Percentiles rank a stretch among this genome's conserved stretches.
Evolutionary conservation across 2,888 invertebrate species (phyloP).

Genomic region (Pollenia griseotomentosa): DNA sequence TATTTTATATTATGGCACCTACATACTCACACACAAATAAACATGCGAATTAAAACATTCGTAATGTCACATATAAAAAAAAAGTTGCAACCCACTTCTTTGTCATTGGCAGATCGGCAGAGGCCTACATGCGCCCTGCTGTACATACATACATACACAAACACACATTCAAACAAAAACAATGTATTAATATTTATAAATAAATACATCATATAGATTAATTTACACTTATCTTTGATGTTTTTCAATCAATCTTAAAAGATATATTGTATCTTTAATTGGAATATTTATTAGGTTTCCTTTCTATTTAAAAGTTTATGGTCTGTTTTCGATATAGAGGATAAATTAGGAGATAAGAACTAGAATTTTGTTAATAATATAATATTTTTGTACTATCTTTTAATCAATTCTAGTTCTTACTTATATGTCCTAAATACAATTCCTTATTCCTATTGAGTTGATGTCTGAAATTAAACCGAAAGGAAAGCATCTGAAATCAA

Average conservation of each 20-base stretch:
- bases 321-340: too few relatives aligned
- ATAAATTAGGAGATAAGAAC: too few relatives aligned
- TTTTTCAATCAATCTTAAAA: slow-evolving; percentile 5
- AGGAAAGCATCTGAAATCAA: too few relatives aligned
- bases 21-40: slow-evolving; percentile 47
- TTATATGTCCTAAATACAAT: too few relatives aligned
- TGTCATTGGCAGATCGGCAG: slow-evolving; percentile 72
- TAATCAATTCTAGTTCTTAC: too few relatives aligned
- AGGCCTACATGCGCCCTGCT: slow-evolving; percentile 68
- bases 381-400: too few relatives aligned
- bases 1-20: slow-evolving; percentile 54
- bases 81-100: slow-evolving; percentile 74
- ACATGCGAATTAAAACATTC: slow-evolving; percentile 57
- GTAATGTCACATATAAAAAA: slow-evolving; percentile 64
- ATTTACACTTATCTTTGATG: not conserved
- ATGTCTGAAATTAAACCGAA: too few relatives aligned
- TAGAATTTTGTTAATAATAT: too few relatives aligned
- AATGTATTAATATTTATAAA: slow-evolving; percentile 35
- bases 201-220: slow-evolving; percentile 29
- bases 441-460: too few relatives aligned
- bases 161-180: slow-evolving; percentile 19
- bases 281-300: too few relatives aligned
- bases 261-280: not conserved
- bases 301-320: too few relatives aligned
- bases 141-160: slow-evolving; percentile 16